Conservation (phyloP, 53 echinoderm and acorn worm genomes). For the Stichopus horrens region DNA sequence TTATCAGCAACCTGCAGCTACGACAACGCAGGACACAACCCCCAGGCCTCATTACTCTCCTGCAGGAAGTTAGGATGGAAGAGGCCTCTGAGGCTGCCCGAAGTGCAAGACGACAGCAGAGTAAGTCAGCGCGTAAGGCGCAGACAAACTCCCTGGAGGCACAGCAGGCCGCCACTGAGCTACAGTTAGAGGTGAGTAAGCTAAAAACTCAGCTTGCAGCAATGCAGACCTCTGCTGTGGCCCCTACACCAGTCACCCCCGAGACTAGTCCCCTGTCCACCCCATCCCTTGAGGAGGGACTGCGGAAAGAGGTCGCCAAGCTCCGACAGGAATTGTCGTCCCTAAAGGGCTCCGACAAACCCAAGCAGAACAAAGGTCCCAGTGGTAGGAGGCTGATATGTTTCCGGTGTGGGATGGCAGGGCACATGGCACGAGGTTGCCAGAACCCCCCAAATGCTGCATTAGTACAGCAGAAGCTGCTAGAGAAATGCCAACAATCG, state of each 20-base stretch:
- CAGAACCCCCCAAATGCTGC: slow-evolving; percentile 28
- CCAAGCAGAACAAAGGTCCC: not conserved
- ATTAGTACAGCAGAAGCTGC: slow-evolving; percentile 46
- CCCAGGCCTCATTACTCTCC: not conserved
- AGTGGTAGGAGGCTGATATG: slow-evolving; percentile 14
- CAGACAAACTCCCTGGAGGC: not conserved
- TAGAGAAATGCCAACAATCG: slow-evolving; percentile 13
- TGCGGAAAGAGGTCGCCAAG: not conserved
- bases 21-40: not conserved
- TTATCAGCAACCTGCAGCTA: not conserved
- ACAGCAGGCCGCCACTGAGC: not conserved
- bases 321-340: not conserved
- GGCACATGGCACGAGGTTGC: slow-evolving; percentile 49
- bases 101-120: not conserved
- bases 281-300: slow-evolving; percentile 16
- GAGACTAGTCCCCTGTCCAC: not conserved
- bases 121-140: not conserved
- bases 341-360: not conserved
- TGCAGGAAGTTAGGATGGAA: slow-evolving; percentile 12
- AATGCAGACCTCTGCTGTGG: not conserved
- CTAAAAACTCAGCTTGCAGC: not conserved
- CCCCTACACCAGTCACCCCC: slow-evolving; percentile 19
- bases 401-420: slow-evolving; percentile 52
- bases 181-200: not conserved
- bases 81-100: slow-evolving; percentile 13